Base-by-base conservation (phyloP, 2,797 vertebrate species). In the Neosilurus mollespiculum region DNA sequence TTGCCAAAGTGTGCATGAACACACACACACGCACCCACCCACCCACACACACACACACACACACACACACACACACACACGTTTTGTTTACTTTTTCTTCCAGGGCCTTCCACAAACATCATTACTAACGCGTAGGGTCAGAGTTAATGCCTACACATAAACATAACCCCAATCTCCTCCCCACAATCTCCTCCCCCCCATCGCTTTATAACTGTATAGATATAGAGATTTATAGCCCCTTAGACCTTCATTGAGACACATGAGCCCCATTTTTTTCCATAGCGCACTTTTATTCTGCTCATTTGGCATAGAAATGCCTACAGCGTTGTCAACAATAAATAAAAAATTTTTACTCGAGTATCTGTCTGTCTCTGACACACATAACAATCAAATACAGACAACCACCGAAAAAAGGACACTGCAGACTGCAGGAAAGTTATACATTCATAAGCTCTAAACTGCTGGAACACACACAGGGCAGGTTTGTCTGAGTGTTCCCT, bases 381-480 rank as follows among this genome's bases (percentile, higher is more conserved):
- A 61, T 26, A 69, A 22, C 43, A 75, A 51, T 76, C 54, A 76
- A 58, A 76, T 58, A 58, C 54, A 58, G 26, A 56, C 62, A 79
- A 58, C 18, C 34, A 49, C 56, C 16, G 34, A 59, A 70, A 70
- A 69, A 81, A 37, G 66, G 53, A 81, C 58, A 59, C 30, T 56
- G 34, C 64, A 10, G 53, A 66, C 51, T 67, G 51, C 51, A 49
- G 34, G 59, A 78, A 78, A 43, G 37, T 22, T 71, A 53, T 56
- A 72, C 65, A 78, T 79, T 80, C 49, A 65, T 80, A 80, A 80
- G 53, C 51, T 66, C 22, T 62, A 64, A 65, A 67, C 72, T 73
- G 77, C 61, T 67, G 69, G 59, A 80, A 58, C 24, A 22, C 62
- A 75, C 66, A 59, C 69, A 66, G 59, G 75, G 64, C 71, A 43